Evolutionary conservation across 2,113 vertebrate species (phyloP), one percentile per base, ranked within the genome.

Genomic region (Pundamilia nyererei): DNA sequence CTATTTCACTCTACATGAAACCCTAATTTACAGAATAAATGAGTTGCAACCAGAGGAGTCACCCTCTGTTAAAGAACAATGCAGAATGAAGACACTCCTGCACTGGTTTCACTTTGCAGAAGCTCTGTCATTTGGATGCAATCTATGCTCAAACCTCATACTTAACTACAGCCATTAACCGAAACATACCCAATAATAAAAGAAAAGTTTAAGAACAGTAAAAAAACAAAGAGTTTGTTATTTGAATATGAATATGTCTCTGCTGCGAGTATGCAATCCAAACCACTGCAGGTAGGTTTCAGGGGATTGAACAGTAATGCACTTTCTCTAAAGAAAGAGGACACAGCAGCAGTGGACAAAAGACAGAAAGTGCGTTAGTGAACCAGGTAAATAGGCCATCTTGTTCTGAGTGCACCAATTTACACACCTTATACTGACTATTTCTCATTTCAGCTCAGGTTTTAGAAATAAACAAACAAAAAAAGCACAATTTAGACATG

Each of bases 371-470:
- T 38, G 49, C 86, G n/a, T 62, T 56, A 26, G 38, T 56, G 84
- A 87, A 89, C 8, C 58, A 87, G 86, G 87, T 86, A 91, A 89
- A 84, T 83, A 80, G 90, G 89, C 60, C 81, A 81, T 35, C n/a
- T 14, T 72, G 58, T 83, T 82, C 49, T 49, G 26, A 87, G 56
- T 6, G 83, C 42, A 47, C 33, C 75, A 35, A 40, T 88, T 86
- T 68, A 82, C 65, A 83, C 87, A 7, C 81, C 7, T 65, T 40
- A 14, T 5, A 47, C 14, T 7, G 9, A 33, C 40, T 42, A 56
- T 38, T 51, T 55, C 26, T 75, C 21, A 33, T 79, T 65, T 86
- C 19, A 17, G 17, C 17, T 13, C 51, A 82, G 40, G 26, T 35
- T 56, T 82, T 49, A 11, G 19, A 84, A 55, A 87, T 38, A 84